These are phyloP conservation scores for Delphinus delphis DNA, from an alignment of 2,113 vertebrate species.

Conservation along the genomic window DNA sequence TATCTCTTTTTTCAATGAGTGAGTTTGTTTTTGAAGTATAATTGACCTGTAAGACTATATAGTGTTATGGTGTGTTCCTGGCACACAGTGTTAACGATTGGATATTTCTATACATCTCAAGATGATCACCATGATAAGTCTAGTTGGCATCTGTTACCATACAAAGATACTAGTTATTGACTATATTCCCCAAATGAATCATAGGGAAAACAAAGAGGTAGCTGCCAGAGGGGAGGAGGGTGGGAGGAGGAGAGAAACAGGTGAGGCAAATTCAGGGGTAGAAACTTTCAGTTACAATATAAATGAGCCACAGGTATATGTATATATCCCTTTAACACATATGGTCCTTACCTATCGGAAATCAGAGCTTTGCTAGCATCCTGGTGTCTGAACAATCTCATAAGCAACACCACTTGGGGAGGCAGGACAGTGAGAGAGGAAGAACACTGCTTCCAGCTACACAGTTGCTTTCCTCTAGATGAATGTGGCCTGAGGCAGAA, in stretches of 20 bases:
- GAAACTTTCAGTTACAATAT: neutral
- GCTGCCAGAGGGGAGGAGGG: neutral
- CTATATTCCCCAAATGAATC: neutral
- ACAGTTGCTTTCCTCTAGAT: neutral
- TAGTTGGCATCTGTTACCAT: neutral
- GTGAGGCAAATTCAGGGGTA: neutral
- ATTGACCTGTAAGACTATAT: neutral
- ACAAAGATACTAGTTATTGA: neutral
- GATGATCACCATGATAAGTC: neutral
- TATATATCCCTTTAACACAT: neutral
- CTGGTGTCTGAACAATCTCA: neutral
- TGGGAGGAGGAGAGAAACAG: neutral
- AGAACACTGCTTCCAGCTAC: neutral
- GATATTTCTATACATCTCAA: neutral
- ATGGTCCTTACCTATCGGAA: neutral
- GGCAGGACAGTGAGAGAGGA: neutral
- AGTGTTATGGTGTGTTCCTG: neutral
- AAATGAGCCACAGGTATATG: neutral
- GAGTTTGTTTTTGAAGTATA: neutral
- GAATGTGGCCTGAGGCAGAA: neutral
- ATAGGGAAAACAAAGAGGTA: neutral
- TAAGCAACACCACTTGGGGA: neutral
- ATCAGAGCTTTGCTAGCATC: neutral
- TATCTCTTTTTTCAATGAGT: neutral
- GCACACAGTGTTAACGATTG: neutral